A percentile compares a stretch with the other conserved stretches of the same genome.
Evolutionary conservation across 2,888 invertebrate genomes (phyloP).

Genomic region (Ditula angustiorana): DNA sequence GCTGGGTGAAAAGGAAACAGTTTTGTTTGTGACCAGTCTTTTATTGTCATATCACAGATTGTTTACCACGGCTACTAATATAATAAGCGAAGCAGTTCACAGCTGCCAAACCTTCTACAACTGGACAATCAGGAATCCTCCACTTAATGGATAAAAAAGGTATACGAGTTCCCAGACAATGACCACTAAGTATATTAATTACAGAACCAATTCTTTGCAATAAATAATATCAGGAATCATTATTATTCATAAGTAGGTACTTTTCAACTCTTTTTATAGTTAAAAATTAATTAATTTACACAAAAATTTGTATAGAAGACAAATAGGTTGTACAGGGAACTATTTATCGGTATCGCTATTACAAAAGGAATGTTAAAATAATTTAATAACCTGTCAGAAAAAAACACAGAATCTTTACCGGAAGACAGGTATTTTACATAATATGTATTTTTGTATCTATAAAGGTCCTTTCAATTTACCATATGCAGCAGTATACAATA

Average conservation of each 20-base stretch:
- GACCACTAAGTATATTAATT: slow-evolving; percentile 27
- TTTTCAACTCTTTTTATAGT: slow-evolving; percentile 13
- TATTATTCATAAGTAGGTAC: background rate
- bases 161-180: slow-evolving; percentile 25
- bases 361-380: slow-evolving; percentile 15
- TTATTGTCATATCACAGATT: slow-evolving; percentile 78
- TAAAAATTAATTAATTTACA: slow-evolving; percentile 16
- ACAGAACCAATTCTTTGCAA: slow-evolving; percentile 27
- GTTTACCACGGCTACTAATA: slow-evolving; percentile 48
- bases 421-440: slow-evolving; percentile 24
- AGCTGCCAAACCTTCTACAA: slow-evolving; percentile 58
- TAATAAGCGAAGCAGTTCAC: slow-evolving; percentile 61
- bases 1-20: slow-evolving; percentile 82
- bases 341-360: slow-evolving; percentile 10
- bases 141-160: slow-evolving; percentile 29
- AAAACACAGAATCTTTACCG: slow-evolving; percentile 27
- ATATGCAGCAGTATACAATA: slow-evolving; percentile 16
- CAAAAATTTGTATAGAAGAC: slow-evolving; percentile 14
- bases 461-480: slow-evolving; percentile 13
- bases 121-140: slow-evolving; percentile 42
- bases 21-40: slow-evolving; percentile 73
- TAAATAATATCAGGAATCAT: slow-evolving; percentile 14
- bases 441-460: background rate
- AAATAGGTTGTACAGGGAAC: slow-evolving; percentile 28
- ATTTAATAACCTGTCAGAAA: slow-evolving; percentile 5